phyloP scores from a whole-genome alignment of 2,797 vertebrate species.

The Acanthornis magna region DNA sequence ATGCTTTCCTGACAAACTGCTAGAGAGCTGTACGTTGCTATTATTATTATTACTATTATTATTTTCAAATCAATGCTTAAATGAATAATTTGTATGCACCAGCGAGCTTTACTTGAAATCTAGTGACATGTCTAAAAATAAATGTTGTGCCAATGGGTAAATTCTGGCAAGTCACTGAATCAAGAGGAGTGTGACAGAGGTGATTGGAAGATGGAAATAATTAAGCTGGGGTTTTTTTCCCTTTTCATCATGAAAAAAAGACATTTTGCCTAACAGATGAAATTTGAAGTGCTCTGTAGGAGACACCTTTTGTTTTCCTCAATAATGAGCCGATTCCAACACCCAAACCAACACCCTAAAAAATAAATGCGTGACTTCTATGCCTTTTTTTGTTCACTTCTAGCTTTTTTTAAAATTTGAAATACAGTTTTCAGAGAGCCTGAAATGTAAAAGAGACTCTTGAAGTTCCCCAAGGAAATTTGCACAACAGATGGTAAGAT shows the following conservation, averaged over 20 bases:
- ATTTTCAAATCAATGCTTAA: slow-evolving; percentile 71
- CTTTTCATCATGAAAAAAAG: slow-evolving; percentile 6
- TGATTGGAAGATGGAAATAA: slow-evolving; percentile 65
- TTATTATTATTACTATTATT: slow-evolving; percentile 55
- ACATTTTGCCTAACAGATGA: slow-evolving; percentile 9
- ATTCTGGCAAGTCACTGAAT: slow-evolving; percentile 68
- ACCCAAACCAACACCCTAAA: slow-evolving; percentile 28
- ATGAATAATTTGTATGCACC: slow-evolving; percentile 66
- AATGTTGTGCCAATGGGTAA: slow-evolving; percentile 60
- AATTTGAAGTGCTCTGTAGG: neutral
- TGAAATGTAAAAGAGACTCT: neutral
- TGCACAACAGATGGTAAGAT: slow-evolving; percentile 13
- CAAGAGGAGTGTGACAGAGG: slow-evolving; percentile 65
- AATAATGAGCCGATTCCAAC: slow-evolving; percentile 26
- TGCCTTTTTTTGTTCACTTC: slow-evolving; percentile 6
- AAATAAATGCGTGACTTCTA: slow-evolving; percentile 46
- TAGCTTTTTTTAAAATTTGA: neutral
- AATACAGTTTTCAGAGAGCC: neutral
- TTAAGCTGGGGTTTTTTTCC: slow-evolving; percentile 30
- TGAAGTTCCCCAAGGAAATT: slow-evolving; percentile 22
- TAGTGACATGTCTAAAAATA: slow-evolving; percentile 70
- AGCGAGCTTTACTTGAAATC: slow-evolving; percentile 60
- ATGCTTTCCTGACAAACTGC: slow-evolving; percentile 37
- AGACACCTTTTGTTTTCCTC: slow-evolving; percentile 39
- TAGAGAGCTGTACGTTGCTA: neutral